These are phyloP conservation scores for Alcis repandata DNA, from an alignment of 2,888 invertebrate species.

Conservation along the genomic window DNA sequence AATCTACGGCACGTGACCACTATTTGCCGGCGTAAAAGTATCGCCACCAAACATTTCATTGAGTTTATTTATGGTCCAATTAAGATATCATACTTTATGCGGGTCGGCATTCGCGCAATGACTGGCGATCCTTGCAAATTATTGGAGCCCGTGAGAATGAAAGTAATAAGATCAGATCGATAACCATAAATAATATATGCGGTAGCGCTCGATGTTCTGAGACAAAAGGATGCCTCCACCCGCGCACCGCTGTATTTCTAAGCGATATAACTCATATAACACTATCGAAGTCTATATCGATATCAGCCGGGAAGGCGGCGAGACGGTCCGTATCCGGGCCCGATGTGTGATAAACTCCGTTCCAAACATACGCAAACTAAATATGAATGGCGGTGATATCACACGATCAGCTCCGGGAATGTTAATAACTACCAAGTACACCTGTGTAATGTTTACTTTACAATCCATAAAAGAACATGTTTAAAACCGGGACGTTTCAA, in stretches of 20 bases:
- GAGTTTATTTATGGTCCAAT: conserved; percentile 79
- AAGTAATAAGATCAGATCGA: conserved; percentile 34
- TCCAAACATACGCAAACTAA: conserved; percentile 62
- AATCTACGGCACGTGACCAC: conserved; percentile 82
- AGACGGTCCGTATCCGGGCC: conserved; percentile 74
- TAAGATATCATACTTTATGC: conserved; percentile 79
- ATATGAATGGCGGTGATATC: conserved; percentile 48
- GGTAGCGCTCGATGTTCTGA: conserved; percentile 23
- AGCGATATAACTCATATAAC: conserved; percentile 51
- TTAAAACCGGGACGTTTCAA: conserved; percentile 36
- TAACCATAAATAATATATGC: conserved; percentile 18
- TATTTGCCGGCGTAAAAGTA: conserved; percentile 77
- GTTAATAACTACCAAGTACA: conserved; percentile 38
- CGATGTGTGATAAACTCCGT: conserved; percentile 51
- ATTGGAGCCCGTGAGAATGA: conserved; percentile 40
- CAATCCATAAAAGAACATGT: conserved; percentile 28
- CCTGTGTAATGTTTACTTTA: conserved; percentile 38
- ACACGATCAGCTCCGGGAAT: conserved; percentile 43
- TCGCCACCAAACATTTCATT: conserved; percentile 73
- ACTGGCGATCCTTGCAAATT: conserved; percentile 45
- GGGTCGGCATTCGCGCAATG: conserved; percentile 58
- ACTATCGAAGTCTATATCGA: conserved; percentile 64
- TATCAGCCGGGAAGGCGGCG: conserved; percentile 73
- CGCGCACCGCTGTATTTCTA: conserved; percentile 33
- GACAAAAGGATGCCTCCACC: conserved; percentile 43